phyloP scores from a whole-genome alignment of 1,140 invertebrate species.

The Vanessa atalanta region DNA sequence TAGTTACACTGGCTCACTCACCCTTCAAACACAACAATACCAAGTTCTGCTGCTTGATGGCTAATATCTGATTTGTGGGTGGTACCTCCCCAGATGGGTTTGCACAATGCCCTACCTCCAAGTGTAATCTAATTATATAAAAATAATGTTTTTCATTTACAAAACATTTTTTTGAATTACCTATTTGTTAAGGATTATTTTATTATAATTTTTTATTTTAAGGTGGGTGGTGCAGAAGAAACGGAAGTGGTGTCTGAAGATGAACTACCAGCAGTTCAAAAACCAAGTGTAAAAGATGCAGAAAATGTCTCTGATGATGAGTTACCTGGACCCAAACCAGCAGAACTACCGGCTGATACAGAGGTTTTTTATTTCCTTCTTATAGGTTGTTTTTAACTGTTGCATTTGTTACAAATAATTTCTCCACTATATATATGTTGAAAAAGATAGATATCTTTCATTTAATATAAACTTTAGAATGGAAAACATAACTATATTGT shows the following conservation, averaged over 20 bases:
- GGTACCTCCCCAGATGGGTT: no score
- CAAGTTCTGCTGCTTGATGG: no score
- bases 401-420: not conserved
- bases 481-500: no score
- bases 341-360: slow-evolving; percentile 89
- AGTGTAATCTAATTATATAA: no score
- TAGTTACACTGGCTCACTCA: no score
- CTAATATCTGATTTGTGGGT: no score
- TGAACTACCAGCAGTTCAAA: slow-evolving; percentile 85
- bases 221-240: slow-evolving; percentile 80
- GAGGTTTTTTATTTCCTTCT: slow-evolving; percentile 81
- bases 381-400: not conserved
- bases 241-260: slow-evolving; percentile 92
- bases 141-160: no score
- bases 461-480: no score
- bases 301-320: slow-evolving; percentile 84
- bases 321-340: slow-evolving; percentile 86
- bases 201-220: not conserved
- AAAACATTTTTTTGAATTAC: no score
- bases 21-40: no score
- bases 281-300: slow-evolving; percentile 77
- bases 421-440: not conserved
- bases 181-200: not conserved
- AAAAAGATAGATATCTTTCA: not conserved
- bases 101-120: no score